Base-by-base conservation (phyloP, 1,140 invertebrate species). In the Andricus grossulariae region DNA sequence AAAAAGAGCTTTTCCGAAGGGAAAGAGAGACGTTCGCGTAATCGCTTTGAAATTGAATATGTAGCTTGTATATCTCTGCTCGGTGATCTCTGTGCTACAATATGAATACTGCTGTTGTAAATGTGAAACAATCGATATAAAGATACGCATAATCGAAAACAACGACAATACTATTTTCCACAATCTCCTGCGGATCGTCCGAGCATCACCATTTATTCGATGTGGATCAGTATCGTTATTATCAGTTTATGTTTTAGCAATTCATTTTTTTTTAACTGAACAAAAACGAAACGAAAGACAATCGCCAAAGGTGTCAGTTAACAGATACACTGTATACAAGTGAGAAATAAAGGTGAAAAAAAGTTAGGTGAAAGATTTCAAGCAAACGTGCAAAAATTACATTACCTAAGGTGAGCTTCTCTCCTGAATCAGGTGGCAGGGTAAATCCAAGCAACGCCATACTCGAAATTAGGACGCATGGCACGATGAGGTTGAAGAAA, bases 401-500 rank as follows among this genome's bases (percentile, higher is more conserved):
- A 85, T 94, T 94, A 98, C 98, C 98, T 92, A 99, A 93, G 76
- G 98, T 99, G 84, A 99, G 94, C 93, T 99, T 99, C 92, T 99
- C 99, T 84, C 99, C 98, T 55, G 98, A 99, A 88, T 99, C 98
- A 49, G 98, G 98, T 73, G 99, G 98, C 85, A 99, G 93, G 70
- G 98, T 98, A 93, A 99, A 99, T 50, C 98, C 98, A 84, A 99
- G 93, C 76, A 99, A 94, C 71, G 98, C 98, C 97, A 99, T 98
- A 76, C 98, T 98, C 76, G 98, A 98, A 88, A 99, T 98, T 87
- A 99, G 95, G 76, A 99, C 97, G 92, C 98, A 99, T 76, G 99
- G 99, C 85, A 99, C 98, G 90, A 99, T 99, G 86, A 99, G 94
- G 93, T 99, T 99, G 94, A 99, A 99, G 92, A 99, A 99, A 93